Evolutionary conservation across 2,888 invertebrate genomes (phyloP), one percentile per base, ranked within the genome.

Genomic region (Hymenopus coronatus): DNA sequence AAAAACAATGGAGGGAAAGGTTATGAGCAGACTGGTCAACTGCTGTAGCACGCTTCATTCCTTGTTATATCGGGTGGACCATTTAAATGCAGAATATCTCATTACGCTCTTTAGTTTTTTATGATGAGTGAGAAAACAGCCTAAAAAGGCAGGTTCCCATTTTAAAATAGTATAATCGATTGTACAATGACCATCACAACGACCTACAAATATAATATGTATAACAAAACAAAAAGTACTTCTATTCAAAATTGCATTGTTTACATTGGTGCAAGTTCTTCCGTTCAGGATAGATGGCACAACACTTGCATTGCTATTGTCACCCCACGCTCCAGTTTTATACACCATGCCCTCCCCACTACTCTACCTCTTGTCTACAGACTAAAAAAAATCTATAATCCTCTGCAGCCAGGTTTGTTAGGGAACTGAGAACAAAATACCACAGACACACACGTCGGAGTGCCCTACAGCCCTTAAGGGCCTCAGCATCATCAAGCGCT

Each of bases 301-400:
- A 85, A 9, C 54, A 30, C 84, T 89, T 54, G 28, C 30, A 30
- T 20, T 82, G 8, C 86, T 88, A 90, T 88, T 90, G 90, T 90
- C 90, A 89, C 90, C 90, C 90, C 90, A 88, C 89, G 88, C 90
- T 90, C 87, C 8, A 82, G 85, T 89, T 90, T 90, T 90, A 89
- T 90, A 89, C 84, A 89, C 54, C 40, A 14, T 28, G 12, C 88
- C 89, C 88, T 87, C 86, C 88, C 87, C 88, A 54, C 85, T 87
- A 87, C 88, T 84, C 88, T 84, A 82, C 82, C 90, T 86, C 90
- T 90, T 90, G 90, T 90, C 89, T 89, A 83, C 83, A 54, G 88
- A 84, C 90, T 88, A 88, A 88, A 90, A 90, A 89, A 90, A 90
- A 90, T 90, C 90, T 90, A 90, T 90, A 90, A 90, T 90, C 90